Base-by-base conservation (phyloP, 2,797 vertebrate species). In the Danio aesculapii region DNA sequence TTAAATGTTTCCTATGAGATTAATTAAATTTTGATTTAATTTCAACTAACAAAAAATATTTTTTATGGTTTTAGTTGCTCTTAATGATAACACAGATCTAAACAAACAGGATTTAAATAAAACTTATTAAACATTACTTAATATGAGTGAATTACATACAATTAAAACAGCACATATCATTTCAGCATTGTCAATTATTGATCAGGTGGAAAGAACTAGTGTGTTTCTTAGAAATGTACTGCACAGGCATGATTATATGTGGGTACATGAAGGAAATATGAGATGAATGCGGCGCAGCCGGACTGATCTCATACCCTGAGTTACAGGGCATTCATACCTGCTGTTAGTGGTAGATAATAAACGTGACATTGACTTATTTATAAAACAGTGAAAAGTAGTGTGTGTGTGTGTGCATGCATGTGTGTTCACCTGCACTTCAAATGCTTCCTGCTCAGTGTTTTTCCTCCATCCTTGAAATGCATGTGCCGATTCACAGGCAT, bases 401-500 rank as follows among this genome's bases (percentile, higher is more conserved):
- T 30, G 30, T 30, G 30, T 30, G 30, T 30, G 30, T 30, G 30
- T 30, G 6, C 41, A 3, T 41, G 0, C 17, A 71, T 74, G 11
- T 69, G 14, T 43, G 58, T 83, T 81, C 68, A 95, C 94, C 92
- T 92, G 92, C 8, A 71, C 78, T 49, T 84, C 83, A 63, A 89
- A 88, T 9, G 83, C 84, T 9, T 89, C 88, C 12, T 88, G 87
- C n/a, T 21, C 6, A 5, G 82, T 78, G 19, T 82, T 81, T 9
- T 88, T 86, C 84, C 95, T 91, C 92, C 95, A 93, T 14, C 94
- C 95, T 6, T 84, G 86, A 7, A 92, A 64, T 0, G 85, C 49
- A 3, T 85, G 86, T 64, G 89, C 92, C 0, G 94, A 95, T 86
- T 95, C 93, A 70, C 89, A 94, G 0, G 96, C 95, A 0, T 97